Evolutionary conservation across 2,113 vertebrate species (phyloP).

Genomic region (Oryctolagus cuniculus): DNA sequence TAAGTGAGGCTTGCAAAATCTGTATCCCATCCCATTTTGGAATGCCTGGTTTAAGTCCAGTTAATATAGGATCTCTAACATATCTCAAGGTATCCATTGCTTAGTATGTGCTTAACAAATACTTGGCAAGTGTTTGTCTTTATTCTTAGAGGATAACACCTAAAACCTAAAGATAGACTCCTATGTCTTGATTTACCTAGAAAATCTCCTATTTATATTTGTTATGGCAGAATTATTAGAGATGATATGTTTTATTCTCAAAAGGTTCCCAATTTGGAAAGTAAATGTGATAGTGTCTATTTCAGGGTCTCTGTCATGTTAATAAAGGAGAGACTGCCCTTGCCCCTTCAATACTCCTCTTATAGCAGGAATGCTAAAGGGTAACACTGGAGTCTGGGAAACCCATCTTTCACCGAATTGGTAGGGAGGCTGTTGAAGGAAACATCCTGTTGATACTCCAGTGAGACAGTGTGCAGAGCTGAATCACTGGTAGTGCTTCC

Average conservation of each 20-base stretch:
- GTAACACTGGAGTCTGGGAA: background rate
- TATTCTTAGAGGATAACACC: background rate
- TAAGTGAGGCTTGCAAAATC: background rate
- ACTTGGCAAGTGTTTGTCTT: background rate
- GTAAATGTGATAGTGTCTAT: background rate
- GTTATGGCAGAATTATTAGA: background rate
- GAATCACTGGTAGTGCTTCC: slow-evolving; percentile 70
- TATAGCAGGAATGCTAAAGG: background rate
- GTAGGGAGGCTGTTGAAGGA: slow-evolving; percentile 46
- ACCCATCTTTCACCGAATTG: background rate
- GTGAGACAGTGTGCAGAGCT: slow-evolving; percentile 6
- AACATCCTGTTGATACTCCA: background rate
- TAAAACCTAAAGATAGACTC: background rate
- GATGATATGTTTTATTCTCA: background rate
- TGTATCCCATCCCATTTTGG: background rate
- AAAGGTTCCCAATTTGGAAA: background rate
- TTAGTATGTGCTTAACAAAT: background rate
- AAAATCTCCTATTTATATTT: background rate
- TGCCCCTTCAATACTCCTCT: background rate
- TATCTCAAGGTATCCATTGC: background rate
- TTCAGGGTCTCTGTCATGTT: background rate
- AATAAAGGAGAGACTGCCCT: background rate
- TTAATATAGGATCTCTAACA: background rate
- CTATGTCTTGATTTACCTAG: background rate
- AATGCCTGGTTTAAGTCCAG: background rate